Evolutionary conservation across 2,113 vertebrate species (phyloP).

Genomic region (Pteropus alecto): DNA sequence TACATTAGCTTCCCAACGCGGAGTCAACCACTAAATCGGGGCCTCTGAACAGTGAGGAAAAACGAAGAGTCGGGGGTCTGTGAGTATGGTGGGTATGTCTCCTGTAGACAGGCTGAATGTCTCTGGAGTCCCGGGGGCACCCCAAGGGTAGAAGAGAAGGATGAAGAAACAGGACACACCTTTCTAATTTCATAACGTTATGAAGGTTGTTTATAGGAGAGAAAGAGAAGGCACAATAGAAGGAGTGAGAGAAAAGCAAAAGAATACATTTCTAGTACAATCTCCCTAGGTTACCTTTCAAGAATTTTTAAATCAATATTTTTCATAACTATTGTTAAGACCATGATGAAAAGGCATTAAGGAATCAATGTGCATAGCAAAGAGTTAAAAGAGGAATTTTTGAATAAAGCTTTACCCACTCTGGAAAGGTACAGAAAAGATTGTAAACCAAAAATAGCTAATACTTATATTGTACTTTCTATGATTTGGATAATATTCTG

Average conservation of each 20-base stretch:
- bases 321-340: not conserved
- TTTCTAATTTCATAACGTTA: not conserved
- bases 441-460: not conserved
- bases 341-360: not conserved
- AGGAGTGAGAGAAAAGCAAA: not conserved
- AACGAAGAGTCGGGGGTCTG: rapidly evolving
- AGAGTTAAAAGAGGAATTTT: not conserved
- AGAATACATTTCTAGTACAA: not conserved
- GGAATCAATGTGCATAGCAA: not conserved
- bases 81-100: not conserved
- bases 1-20: not conserved
- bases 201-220: not conserved
- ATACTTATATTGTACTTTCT: not conserved
- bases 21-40: not conserved
- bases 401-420: not conserved
- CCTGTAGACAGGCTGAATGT: not conserved
- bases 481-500: not conserved
- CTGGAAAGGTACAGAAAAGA: not conserved
- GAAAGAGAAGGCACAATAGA: not conserved
- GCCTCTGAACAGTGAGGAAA: not conserved
- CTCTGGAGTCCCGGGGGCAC: rapidly evolving
- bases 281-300: not conserved
- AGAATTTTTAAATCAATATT: not conserved
- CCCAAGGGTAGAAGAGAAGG: not conserved
- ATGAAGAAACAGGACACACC: not conserved